Evolutionary conservation across 2,113 vertebrate genomes (phyloP), one percentile per base, ranked within the genome.

Genomic region (Xenopus borealis): DNA sequence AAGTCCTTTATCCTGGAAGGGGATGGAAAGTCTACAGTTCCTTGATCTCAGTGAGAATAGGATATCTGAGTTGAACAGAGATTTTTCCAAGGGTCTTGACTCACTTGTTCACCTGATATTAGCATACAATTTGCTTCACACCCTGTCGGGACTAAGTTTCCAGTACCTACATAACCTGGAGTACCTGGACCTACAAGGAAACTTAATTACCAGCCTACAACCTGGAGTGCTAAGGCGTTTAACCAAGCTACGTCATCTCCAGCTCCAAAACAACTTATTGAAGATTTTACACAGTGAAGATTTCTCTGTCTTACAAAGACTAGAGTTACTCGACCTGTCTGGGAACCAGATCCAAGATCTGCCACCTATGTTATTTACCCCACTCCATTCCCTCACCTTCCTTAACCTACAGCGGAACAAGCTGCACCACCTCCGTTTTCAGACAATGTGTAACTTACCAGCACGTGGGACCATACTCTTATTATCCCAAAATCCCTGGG

Each of bases 31-130:
- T 81, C 82, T 94, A 7, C 83, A 88, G 72, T 90, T 84, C 62
- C 84, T 94, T 79, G 92, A 94, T 82, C 84, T 94, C 68, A 90
- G 85, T 81, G 76, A 84, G 78, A 94, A 94, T 76, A 72, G 27
- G 33, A 88, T 93, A 69, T 66, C 80, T 4, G 10, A 57, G 16
- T 85, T 94, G 64, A 67, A 71, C 0, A 78, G 64, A 9, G 85
- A 86, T 0, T 94, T 94, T 79, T 92, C 92, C 10, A 1, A 68
- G 1, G 89, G 91, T 7, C 78, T 94, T 30, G 57, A 71, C 4
- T 82, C 83, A 13, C 86, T 94, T 20, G 77, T 72, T 0, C 88
- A 92, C 69, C 85, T 94, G 7, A 84, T 82, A 53, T 79, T 94
- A 30, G 66, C 87, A 1, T 81, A 91, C 67, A 94, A 93, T 81